Conservation (phyloP, 2,888 invertebrate species). For the Eumacrocentrus americanus region DNA sequence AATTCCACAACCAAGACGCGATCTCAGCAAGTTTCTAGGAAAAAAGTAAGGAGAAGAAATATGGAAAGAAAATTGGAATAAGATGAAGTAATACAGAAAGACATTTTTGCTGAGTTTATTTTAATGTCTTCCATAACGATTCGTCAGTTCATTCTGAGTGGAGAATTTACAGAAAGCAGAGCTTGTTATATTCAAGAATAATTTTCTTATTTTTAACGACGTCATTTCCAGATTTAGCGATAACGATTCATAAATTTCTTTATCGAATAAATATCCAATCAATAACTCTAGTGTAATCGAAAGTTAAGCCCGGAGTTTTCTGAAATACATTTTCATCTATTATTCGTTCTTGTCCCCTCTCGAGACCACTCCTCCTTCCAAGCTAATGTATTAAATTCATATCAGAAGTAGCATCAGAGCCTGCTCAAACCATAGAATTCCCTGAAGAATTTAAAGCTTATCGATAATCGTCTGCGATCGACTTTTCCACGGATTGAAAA, state of each 20-base stretch:
- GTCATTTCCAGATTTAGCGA: not conserved
- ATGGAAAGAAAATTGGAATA: not conserved
- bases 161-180: not conserved
- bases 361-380: not conserved
- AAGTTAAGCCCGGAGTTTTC: no score
- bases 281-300: no score
- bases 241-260: not conserved
- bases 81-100: not conserved
- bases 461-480: not conserved
- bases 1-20: no score
- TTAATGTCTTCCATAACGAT: not conserved
- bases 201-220: not conserved
- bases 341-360: not conserved
- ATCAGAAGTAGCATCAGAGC: not conserved
- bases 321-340: not conserved
- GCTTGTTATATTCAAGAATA: no score
- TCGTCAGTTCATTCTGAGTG: not conserved
- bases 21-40: not conserved
- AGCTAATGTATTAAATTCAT: not conserved
- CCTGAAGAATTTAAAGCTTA: not conserved
- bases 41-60: not conserved
- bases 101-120: not conserved
- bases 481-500: not conserved
- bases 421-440: not conserved
- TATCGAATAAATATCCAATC: no score